phyloP scores from a whole-genome alignment of 1,140 invertebrate genomes.

The Gonatopus flavifemur region DNA sequence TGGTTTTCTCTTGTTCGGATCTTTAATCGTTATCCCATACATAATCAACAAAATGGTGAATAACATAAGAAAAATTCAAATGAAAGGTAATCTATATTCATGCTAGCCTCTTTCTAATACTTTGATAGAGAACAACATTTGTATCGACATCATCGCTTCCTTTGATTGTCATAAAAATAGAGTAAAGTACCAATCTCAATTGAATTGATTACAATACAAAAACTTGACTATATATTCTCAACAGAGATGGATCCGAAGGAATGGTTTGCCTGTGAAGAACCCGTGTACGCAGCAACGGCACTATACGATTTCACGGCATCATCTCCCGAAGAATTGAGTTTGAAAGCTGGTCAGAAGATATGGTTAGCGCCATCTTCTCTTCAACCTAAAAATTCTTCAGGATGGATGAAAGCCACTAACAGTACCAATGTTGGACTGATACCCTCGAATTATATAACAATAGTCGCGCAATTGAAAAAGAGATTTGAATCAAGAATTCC shows the following conservation, averaged over 20 bases:
- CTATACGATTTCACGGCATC: conserved; percentile 76
- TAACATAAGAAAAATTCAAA: conserved; percentile 29
- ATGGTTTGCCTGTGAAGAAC: conserved; percentile 66
- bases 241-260: conserved; percentile 37
- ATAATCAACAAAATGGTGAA: conserved; percentile 84
- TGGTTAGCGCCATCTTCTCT: conserved; percentile 80
- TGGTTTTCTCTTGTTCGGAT: conserved; percentile 78
- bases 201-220: too few relatives aligned
- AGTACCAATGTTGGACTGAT: conserved; percentile 72
- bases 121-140: too few relatives aligned
- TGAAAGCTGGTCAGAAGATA: conserved; percentile 76
- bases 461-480: conserved; percentile 45
- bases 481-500: conserved; percentile 38
- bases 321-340: conserved; percentile 74
- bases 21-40: conserved; percentile 88
- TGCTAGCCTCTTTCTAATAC: too few relatives aligned
- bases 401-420: conserved; percentile 78
- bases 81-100: conserved; percentile 54
- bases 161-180: too few relatives aligned
- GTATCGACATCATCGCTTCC: too few relatives aligned
- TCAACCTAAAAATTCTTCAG: conserved; percentile 71
- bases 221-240: background rate
- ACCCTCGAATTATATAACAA: conserved; percentile 76
- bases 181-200: too few relatives aligned
- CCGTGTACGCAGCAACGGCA: conserved; percentile 70